These are phyloP conservation scores for Cartodere bifasciata DNA, from an alignment of 2,888 invertebrate genomes.

Conservation along the genomic window DNA sequence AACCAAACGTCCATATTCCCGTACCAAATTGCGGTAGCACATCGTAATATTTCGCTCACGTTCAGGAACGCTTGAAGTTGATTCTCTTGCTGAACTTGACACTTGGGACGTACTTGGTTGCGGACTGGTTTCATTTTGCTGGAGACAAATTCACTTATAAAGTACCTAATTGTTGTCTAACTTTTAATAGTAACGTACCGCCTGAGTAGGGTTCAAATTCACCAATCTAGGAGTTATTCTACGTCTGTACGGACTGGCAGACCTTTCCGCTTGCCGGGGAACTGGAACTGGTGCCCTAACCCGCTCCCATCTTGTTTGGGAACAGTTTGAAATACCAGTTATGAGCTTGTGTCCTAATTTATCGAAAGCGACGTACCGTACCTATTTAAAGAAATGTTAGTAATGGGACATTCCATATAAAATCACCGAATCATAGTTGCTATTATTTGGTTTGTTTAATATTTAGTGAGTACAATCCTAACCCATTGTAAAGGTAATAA, in stretches of 20 bases:
- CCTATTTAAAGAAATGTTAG: slow-evolving; percentile 24
- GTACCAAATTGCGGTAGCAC: slow-evolving; percentile 37
- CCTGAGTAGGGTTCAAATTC: slow-evolving; percentile 8
- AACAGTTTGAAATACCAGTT: slow-evolving; percentile 66
- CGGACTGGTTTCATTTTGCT: slow-evolving; percentile 3
- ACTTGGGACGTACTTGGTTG: slow-evolving; percentile 4
- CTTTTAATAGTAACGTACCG: slow-evolving; percentile 3
- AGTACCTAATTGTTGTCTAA: not conserved
- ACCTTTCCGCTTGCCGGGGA: slow-evolving; percentile 25
- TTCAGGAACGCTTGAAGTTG: slow-evolving; percentile 31
- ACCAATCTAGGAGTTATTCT: slow-evolving; percentile 28
- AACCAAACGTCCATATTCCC: slow-evolving; percentile 39
- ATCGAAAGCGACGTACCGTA: slow-evolving; percentile 75
- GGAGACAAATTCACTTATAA: not conserved
- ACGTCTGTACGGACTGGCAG: slow-evolving; percentile 27
- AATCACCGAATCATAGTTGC: too few relatives aligned
- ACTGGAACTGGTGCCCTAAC: slow-evolving; percentile 30
- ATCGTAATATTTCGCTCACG: slow-evolving; percentile 37
- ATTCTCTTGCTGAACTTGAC: slow-evolving; percentile 22
- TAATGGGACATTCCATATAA: too few relatives aligned
- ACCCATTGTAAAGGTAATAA: too few relatives aligned
- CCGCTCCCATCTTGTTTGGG: slow-evolving; percentile 41
- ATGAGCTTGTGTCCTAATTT: slow-evolving; percentile 67
- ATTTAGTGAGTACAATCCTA: too few relatives aligned
- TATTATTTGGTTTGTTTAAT: too few relatives aligned